Evolutionary conservation across 1,140 invertebrate species (phyloP), one percentile per base, ranked within the genome.

Genomic region (Drosophila nikananu): DNA sequence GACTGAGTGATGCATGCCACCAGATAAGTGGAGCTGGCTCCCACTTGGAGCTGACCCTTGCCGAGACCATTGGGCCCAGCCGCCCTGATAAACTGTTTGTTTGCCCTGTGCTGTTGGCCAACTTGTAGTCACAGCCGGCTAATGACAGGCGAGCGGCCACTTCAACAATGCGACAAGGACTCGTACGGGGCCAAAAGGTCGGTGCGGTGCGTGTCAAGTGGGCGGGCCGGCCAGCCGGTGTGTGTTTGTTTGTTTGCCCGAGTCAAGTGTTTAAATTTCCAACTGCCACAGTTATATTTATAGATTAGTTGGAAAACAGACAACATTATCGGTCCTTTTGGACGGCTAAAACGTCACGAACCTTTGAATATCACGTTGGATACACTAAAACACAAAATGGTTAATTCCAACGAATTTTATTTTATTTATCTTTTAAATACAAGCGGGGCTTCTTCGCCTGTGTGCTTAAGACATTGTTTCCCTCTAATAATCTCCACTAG

Each of bases 1-100:
- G 55, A 76, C 77, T 89, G 80, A 83, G 77, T 89, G 86, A 90
- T 90, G 86, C 84, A 90, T 90, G 84, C 84, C 78, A 90, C 65
- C 67, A 81, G 86, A 89, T 89, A 89, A 84, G 64, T 68, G 74
- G 57, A 30, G 23, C 49, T 46, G 41, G 27, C 55, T 46, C 41
- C 58, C 23, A 68, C 42, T 61, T 21, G 44, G 25, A 25, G 54
- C 77, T 78, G 74, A 78, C 75, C 76, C 75, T 78, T 72, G 44
- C 44, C 51, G 42, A n/a, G 67, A 30, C 61, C 49, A 41, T 25
- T 39, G 30, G 52, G 27, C 30, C 21, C 60, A 46, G 66, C 37
- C 27, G 67, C 48, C 67, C 72, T 73, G 68, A 73, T 74, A 74
- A 74, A 74, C 71, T 73, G 71, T 73, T 74, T 74, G 71, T 52